Conservation (phyloP, 2,797 vertebrate species). For the Uromys caudimaculatus region DNA sequence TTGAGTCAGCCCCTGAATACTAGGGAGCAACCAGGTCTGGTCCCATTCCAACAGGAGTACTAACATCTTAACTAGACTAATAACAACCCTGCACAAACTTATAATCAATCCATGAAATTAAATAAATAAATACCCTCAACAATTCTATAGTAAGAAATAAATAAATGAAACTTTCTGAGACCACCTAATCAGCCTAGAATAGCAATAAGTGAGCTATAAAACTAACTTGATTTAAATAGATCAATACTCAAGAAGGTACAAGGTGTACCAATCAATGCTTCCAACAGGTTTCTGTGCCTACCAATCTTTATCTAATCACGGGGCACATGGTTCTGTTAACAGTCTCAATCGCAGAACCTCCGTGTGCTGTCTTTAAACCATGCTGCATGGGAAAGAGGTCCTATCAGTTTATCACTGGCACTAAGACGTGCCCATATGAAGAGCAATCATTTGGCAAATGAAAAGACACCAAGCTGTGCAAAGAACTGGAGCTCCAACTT, state of each 20-base stretch:
- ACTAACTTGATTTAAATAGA: slow-evolving; percentile 66
- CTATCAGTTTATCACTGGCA: background rate
- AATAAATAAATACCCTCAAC: background rate
- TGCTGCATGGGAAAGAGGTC: background rate
- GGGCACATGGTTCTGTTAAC: slow-evolving; percentile 10
- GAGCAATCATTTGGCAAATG: slow-evolving; percentile 7
- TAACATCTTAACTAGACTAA: background rate
- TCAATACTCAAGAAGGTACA: slow-evolving; percentile 39
- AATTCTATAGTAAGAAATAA: slow-evolving; percentile 23
- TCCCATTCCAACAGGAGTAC: slow-evolving; percentile 11
- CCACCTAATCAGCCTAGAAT: slow-evolving; percentile 40
- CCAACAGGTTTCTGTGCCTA: slow-evolving; percentile 38
- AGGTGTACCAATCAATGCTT: slow-evolving; percentile 49
- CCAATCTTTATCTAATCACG: slow-evolving; percentile 57
- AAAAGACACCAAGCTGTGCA: background rate
- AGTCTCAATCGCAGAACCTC: slow-evolving; percentile 28
- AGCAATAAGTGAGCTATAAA: slow-evolving; percentile 50
- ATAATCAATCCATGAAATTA: background rate
- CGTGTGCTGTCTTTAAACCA: slow-evolving; percentile 2
- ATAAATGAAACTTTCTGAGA: slow-evolving; percentile 58
- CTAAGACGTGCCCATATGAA: background rate
- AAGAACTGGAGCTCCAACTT: background rate
- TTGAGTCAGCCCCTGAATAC: background rate
- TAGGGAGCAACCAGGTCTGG: background rate
- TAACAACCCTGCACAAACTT: background rate